A percentile compares a stretch with the other conserved stretches of the same genome.
These are phyloP conservation scores for Saccostrea cuccullata DNA, from an alignment of 1,140 invertebrate species.

Conservation along the genomic window DNA sequence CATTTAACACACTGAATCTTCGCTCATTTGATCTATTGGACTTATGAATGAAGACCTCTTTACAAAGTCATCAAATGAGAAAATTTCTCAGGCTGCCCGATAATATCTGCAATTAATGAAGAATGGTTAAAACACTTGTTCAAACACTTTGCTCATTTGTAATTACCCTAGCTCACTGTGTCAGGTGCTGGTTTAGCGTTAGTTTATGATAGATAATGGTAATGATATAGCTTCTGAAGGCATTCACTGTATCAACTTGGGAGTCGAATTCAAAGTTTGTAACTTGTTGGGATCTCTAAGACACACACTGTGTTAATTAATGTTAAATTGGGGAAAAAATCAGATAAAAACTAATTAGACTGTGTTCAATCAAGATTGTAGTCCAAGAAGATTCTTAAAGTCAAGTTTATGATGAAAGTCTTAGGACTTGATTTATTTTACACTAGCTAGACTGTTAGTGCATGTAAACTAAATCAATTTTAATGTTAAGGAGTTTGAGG, in stretches of 20 bases:
- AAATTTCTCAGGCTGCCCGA: neutral
- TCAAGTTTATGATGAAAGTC: too few species aligned
- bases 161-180: conserved; percentile 1
- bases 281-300: neutral
- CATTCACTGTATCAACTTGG: neutral
- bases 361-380: neutral
- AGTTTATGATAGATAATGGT: neutral
- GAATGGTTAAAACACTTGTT: conserved; percentile 24
- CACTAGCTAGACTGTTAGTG: too few species aligned
- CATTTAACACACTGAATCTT: neutral
- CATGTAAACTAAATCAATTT: too few species aligned
- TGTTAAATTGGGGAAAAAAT: neutral
- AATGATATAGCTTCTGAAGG: neutral
- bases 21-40: neutral
- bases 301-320: too few species aligned
- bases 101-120: neutral
- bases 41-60: conserved; percentile 9
- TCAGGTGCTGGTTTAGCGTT: conserved; percentile 10
- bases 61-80: neutral
- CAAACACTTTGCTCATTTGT: conserved; percentile 31
- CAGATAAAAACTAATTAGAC: neutral
- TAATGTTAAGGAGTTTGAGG: neutral
- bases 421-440: too few species aligned
- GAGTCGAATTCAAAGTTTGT: conserved; percentile 18
- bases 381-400: too few species aligned